These are phyloP conservation scores for Drosophila nasuta DNA, from an alignment of 1,140 invertebrate species.

Conservation along the genomic window DNA sequence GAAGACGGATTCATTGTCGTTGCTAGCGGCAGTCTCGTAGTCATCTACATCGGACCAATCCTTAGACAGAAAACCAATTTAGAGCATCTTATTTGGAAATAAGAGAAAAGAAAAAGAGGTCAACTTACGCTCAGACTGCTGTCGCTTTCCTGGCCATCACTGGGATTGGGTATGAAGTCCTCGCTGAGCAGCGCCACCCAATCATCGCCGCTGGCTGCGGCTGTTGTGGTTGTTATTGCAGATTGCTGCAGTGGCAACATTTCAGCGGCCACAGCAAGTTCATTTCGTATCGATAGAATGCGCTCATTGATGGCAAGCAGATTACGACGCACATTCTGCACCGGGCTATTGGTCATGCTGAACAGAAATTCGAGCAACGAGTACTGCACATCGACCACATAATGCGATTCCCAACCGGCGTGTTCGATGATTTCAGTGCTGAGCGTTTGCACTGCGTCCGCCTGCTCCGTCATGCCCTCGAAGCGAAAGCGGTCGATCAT, in stretches of 20 bases:
- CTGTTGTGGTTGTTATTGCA: neutral
- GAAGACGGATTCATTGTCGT: neutral
- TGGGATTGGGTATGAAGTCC: constrained; percentile 26
- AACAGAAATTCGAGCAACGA: constrained; percentile 75
- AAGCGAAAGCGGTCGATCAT: constrained; percentile 67
- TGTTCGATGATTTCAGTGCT: constrained; percentile 49
- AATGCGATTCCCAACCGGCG: constrained; percentile 41
- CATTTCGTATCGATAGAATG: neutral
- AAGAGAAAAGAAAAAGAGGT: neutral
- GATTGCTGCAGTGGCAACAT: too few relatives aligned
- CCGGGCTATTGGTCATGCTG: constrained; percentile 56
- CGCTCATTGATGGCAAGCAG: constrained; percentile 28
- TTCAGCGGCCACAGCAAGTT: neutral
- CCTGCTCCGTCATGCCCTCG: constrained; percentile 59
- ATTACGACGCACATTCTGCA: constrained; percentile 62
- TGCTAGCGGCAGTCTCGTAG: neutral
- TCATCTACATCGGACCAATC: constrained; percentile 49
- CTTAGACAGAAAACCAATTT: constrained; percentile 24
- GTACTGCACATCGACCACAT: constrained; percentile 64
- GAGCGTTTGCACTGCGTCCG: constrained; percentile 47
- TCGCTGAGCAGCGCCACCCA: constrained; percentile 55
- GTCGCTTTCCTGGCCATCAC: constrained; percentile 18
- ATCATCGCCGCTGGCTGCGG: neutral
- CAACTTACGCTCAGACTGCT: constrained; percentile 43
- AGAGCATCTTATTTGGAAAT: too few relatives aligned